These are phyloP conservation scores for Acanthoscelides obtectus DNA, from an alignment of 2,888 invertebrate species.

Conservation along the genomic window DNA sequence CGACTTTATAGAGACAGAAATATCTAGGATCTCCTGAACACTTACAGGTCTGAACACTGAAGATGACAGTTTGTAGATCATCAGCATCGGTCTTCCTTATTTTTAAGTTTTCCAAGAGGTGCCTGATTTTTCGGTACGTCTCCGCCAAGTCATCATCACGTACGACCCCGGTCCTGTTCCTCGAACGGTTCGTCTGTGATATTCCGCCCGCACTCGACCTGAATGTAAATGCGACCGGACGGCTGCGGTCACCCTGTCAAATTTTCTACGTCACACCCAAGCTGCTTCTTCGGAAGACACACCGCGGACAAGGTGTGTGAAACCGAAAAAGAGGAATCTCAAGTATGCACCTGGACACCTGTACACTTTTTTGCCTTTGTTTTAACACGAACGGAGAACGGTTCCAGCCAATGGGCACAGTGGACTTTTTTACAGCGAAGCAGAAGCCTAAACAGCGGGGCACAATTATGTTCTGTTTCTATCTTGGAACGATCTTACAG, in stretches of 20 bases:
- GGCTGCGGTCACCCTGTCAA: constrained; percentile 26
- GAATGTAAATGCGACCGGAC: constrained; percentile 36
- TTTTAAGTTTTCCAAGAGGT: too few species aligned
- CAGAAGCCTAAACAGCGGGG: too few species aligned
- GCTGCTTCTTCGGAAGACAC: constrained; percentile 6
- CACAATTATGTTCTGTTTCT: too few species aligned
- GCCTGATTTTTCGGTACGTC: not conserved
- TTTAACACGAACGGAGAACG: too few species aligned
- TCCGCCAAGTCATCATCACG: not conserved
- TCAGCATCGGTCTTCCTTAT: too few species aligned
- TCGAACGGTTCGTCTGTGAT: not conserved
- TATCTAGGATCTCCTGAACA: too few species aligned
- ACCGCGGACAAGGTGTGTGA: not conserved
- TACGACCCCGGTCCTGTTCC: not conserved
- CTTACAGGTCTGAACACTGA: too few species aligned
- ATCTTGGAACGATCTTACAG: too few species aligned
- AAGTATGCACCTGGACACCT: not conserved
- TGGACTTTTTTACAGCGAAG: too few species aligned
- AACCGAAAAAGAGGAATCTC: not conserved
- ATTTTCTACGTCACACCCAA: constrained; percentile 20
- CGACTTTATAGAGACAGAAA: too few species aligned
- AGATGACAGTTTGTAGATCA: too few species aligned
- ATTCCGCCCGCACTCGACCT: constrained; percentile 35
- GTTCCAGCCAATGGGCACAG: too few species aligned
- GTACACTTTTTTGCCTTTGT: not conserved